Conservation (phyloP, 2,888 invertebrate genomes). For the Microdon myrmicae region DNA sequence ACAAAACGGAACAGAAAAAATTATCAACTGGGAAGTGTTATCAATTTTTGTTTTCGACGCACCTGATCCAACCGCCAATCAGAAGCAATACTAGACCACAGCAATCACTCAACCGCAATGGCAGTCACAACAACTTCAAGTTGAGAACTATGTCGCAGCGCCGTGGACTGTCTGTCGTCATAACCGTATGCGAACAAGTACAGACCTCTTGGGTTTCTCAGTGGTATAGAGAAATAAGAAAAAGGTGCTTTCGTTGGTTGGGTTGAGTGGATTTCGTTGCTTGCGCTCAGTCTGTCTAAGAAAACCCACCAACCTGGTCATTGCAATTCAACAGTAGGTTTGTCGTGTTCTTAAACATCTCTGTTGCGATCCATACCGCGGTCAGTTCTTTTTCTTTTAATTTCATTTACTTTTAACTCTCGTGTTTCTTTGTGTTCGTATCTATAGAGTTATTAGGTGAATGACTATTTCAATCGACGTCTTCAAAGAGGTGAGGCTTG, state of each 20-base stretch:
- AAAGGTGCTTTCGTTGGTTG: slow-evolving; percentile 15
- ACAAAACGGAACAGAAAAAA: slow-evolving; percentile 25
- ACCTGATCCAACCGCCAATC: slow-evolving; percentile 42
- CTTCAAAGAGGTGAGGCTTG: no score
- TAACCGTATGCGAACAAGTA: no score
- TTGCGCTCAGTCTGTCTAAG: slow-evolving; percentile 35
- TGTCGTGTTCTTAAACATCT: no score
- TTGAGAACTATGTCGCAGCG: slow-evolving; percentile 14
- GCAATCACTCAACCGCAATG: slow-evolving; percentile 26
- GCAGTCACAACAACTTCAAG: slow-evolving; percentile 24
- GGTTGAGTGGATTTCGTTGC: slow-evolving; percentile 27
- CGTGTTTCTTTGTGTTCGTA: no score
- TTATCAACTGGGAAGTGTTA: no score
- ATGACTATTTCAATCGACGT: no score
- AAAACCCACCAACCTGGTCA: slow-evolving; percentile 44
- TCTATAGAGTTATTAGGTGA: no score
- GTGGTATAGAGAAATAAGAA: no score
- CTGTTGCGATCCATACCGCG: no score
- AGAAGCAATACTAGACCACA: slow-evolving; percentile 19
- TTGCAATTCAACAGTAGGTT: slow-evolving; percentile 10
- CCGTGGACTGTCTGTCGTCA: slow-evolving; percentile 11
- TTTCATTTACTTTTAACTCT: no score
- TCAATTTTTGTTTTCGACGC: slow-evolving; percentile 12
- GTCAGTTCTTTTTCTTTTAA: no score
- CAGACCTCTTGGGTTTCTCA: no score